These are phyloP conservation scores for Oxytorus armatus DNA, from an alignment of 2,888 invertebrate genomes.

Conservation along the genomic window DNA sequence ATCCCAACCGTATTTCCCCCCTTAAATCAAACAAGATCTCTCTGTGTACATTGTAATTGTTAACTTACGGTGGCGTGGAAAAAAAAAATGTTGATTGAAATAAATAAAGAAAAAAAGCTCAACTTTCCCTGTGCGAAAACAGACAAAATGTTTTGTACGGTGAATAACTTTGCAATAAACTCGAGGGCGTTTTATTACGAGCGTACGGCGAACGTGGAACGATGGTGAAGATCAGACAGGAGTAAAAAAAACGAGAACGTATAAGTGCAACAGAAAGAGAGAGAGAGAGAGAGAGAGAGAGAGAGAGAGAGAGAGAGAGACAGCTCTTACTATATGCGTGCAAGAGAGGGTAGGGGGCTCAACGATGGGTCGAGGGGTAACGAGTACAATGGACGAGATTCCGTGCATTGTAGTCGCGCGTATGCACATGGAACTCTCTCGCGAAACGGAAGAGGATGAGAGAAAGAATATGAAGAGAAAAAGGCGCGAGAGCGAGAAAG, in stretches of 20 bases:
- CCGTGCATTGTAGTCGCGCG: conserved; percentile 63
- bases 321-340: too few species aligned
- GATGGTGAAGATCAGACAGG: conserved; percentile 57
- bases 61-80: too few species aligned
- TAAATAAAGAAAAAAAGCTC: too few species aligned
- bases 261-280: conserved; percentile 20
- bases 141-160: conserved; percentile 17
- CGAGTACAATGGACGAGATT: conserved; percentile 67
- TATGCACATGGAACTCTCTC: conserved; percentile 60
- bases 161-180: conserved; percentile 29
- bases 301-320: conserved; percentile 12
- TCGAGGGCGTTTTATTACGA: conserved; percentile 51
- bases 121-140: neutral
- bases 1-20: too few species aligned
- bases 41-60: too few species aligned
- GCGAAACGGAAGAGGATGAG: conserved; percentile 58
- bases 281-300: conserved; percentile 41
- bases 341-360: conserved; percentile 48
- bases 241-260: conserved; percentile 57
- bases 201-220: conserved; percentile 17
- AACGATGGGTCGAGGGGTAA: conserved; percentile 66
- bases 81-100: too few species aligned
- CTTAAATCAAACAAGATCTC: too few species aligned
- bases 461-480: neutral
- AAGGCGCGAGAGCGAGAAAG: conserved; percentile 35